Base-by-base conservation (phyloP, 1,140 invertebrate species). In the Heliothis virescens region DNA sequence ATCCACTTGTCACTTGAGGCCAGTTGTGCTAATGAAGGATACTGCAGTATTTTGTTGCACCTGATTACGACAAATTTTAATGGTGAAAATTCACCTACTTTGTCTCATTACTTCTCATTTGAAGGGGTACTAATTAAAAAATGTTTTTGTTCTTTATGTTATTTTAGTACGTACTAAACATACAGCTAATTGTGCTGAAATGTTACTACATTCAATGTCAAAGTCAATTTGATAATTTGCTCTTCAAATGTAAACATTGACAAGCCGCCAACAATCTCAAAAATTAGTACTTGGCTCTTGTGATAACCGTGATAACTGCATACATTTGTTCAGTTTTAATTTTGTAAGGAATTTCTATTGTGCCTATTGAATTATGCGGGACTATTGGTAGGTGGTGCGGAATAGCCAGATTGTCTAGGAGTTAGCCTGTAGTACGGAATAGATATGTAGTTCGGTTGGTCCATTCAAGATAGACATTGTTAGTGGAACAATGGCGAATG, bases 1-100 rank as follows among this genome's bases (percentile, higher is more conserved):
- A 85, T 90, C 86, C 89, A 91, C 79, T 80, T 79, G 82, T 71
- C 82, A 83, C 76, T 78, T 86, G 85, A 90, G 88, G 87, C 87
- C 87, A 87, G 80, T 77, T 63, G 69, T 80, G 81, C 82, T 73
- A 83, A 85, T 82, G 77, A 67, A 82, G 53, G 21, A 73, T 63
- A 57, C 57, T 53, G 34, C n/a, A 41, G 74, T 47, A 55, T 55
- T 72, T 57, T 53, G 15, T 15, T 75, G 57, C 57, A 75, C 50
- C 26, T 71, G 29, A 13, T 34, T 13, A 15, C 59, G 16, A 13
- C 18, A 26, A 12, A 21, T 21, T 13, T 18, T 67, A 50, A 4
- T 67, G 18, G 13, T 21, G 65, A 10, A 12, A 55, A 15, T 29
- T 11, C 18, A 55, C 26, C 26, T n/a, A 47, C 34, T 34, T 34